These are phyloP conservation scores for Itoplectis maculator DNA, from an alignment of 2,888 invertebrate genomes.

Conservation along the genomic window DNA sequence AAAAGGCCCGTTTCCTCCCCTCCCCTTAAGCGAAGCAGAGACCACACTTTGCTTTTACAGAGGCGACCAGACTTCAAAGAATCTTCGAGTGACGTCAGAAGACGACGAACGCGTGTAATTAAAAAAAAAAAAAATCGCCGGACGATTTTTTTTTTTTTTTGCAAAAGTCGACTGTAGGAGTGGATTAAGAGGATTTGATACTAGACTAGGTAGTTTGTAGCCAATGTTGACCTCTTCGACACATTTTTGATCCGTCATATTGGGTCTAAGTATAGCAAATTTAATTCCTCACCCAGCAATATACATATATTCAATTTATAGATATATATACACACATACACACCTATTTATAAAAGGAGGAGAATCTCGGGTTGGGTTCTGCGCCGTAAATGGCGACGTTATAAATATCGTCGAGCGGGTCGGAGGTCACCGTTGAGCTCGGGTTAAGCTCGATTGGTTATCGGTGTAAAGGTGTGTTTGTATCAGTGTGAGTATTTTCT, in stretches of 20 bases:
- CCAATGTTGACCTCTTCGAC: neutral
- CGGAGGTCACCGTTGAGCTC: conserved; percentile 56
- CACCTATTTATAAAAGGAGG: too few species aligned
- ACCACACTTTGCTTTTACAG: too few species aligned
- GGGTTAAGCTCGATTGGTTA: conserved; percentile 44
- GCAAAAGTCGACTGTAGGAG: too few species aligned
- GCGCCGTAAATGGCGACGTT: conserved; percentile 65
- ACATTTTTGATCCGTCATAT: neutral
- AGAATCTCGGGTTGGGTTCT: conserved; percentile 56
- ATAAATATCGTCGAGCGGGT: conserved; percentile 64
- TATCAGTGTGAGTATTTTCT: neutral
- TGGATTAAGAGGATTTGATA: conserved; percentile 14
- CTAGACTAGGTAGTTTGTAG: neutral
- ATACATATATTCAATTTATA: conserved; percentile 4
- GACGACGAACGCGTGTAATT: too few species aligned
- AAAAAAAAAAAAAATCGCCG: too few species aligned
- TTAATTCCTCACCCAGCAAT: conserved; percentile 50
- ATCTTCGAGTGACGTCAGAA: too few species aligned
- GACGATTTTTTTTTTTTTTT: too few species aligned
- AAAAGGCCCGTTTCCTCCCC: conserved; percentile 74
- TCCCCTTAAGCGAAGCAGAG: conserved; percentile 51
- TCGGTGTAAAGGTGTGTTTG: conserved; percentile 28
- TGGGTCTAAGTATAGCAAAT: conserved; percentile 7
- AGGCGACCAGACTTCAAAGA: too few species aligned
- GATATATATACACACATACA: too few species aligned